Evolutionary conservation across 2,113 vertebrate species (phyloP).

Genomic region (Halcyon malimbica): DNA sequence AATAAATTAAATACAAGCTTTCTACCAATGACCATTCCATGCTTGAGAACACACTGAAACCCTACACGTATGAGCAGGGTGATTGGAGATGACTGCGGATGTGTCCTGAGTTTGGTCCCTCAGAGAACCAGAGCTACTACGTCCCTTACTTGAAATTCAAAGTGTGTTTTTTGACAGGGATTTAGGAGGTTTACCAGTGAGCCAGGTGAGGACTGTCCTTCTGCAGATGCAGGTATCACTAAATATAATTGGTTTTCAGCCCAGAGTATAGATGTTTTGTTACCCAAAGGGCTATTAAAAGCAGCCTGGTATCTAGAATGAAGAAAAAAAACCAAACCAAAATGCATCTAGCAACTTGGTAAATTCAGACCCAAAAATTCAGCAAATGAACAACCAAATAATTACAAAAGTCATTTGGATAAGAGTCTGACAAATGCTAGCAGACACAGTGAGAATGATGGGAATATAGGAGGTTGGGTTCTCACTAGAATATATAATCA

Average conservation of each 20-base stretch:
- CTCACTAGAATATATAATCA: not conserved
- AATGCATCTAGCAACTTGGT: not conserved
- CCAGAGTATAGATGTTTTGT: not conserved
- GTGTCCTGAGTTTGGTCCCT: not conserved
- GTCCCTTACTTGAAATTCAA: not conserved
- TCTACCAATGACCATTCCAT: not conserved
- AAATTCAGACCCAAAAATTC: not conserved
- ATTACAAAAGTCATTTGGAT: not conserved
- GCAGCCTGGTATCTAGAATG: not conserved
- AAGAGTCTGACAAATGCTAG: not conserved
- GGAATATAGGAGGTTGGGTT: not conserved
- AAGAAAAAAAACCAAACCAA: not conserved
- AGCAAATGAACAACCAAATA: not conserved
- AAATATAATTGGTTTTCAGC: not conserved
- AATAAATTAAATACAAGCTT: not conserved
- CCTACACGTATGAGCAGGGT: not conserved
- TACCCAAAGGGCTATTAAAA: not conserved
- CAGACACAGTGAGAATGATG: not conserved
- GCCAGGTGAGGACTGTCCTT: not conserved
- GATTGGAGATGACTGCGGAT: not conserved
- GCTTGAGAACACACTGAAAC: not conserved
- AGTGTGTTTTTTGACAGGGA: not conserved
- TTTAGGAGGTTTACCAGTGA: not conserved
- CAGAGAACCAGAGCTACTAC: not conserved
- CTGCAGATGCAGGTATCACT: not conserved